Base-by-base conservation (phyloP, 2,797 vertebrate species). In the Lacerta viridis region DNA sequence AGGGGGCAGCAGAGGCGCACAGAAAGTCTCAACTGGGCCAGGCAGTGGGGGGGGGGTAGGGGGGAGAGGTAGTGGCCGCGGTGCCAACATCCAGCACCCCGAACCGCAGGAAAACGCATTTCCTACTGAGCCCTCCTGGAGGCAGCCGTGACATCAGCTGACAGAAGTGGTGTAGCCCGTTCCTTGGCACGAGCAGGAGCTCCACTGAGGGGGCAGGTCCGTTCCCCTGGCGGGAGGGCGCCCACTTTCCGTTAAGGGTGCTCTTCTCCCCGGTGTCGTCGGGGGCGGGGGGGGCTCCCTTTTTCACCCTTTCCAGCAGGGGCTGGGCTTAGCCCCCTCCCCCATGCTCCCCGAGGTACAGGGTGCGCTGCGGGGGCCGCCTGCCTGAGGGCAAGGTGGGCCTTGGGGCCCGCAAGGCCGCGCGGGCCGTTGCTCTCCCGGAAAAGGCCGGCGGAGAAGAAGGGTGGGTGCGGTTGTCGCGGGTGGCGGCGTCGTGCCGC, bases 401-500 rank as follows among this genome's bases (percentile, higher is more conserved):
- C 15, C 80, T 64, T 0, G 55, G 81, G 8, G 89, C 3, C 17
- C 76, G 87, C 50, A 87, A 39, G 20, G 89, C 29, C 2, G 76
- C 27, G 0, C 86, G 89, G 25, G 84, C 41, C 59, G 59, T 20
- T 0, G 80, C 33, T 39, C 79, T 77, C 5, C 86, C 82, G 1
- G 86, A 36, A 41, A 81, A 82, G 77, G 77, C 80, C 1, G 36
- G 94, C 2, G 78, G 87, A 76, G 77, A 80, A 64, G 61, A 64
- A 11, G 96, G 86, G 1, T 97, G 94, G 0, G 96, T 88, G 27
- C 72, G 89, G 87, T 91, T 95, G 43, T 95, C 91, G 1, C 86
- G 71, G 17, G 59, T 29, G n/a, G 71, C 46, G 7, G 71, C 46
- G 0, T 96, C 96, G 87, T 97, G 97, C 0, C 97, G 96, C 2